Evolutionary conservation across 1,140 invertebrate genomes (phyloP).

Genomic region (Cotesia glomerata): DNA sequence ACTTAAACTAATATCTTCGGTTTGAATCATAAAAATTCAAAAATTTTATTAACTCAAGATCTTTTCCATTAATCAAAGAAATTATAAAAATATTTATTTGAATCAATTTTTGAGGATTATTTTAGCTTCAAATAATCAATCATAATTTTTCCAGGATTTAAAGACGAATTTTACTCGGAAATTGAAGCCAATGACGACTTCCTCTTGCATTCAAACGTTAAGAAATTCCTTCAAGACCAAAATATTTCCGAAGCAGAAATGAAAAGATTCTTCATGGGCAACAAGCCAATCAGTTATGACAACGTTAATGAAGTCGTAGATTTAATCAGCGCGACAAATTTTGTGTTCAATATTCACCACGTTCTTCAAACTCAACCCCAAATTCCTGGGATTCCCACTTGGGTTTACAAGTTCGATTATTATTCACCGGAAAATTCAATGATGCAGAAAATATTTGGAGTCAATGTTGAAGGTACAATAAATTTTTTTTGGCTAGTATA

Average conservation of each 20-base stretch:
- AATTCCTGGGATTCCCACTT: slow-evolving; percentile 48
- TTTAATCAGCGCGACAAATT: background rate
- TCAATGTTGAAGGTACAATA: background rate
- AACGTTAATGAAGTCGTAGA: slow-evolving; percentile 1
- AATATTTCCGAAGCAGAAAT: slow-evolving; percentile 53
- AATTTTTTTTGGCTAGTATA: background rate
- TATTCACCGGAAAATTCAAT: slow-evolving; percentile 28
- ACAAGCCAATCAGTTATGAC: slow-evolving; percentile 5
- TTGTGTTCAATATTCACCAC: slow-evolving; percentile 26
- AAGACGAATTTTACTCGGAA: background rate
- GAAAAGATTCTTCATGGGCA: slow-evolving; percentile 54
- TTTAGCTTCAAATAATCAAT: background rate
- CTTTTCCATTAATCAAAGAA: no score
- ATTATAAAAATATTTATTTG: no score
- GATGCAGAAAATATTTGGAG: slow-evolving; percentile 6
- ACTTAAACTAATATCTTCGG: no score
- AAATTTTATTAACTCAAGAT: no score
- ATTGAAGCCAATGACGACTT: background rate
- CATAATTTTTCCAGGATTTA: background rate
- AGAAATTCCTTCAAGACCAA: background rate
- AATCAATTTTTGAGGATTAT: no score
- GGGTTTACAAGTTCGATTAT: slow-evolving; percentile 63
- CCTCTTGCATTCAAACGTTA: background rate
- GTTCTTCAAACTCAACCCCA: slow-evolving; percentile 50
- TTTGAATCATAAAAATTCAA: no score